phyloP scores from a whole-genome alignment of 2,797 vertebrate species.

The Steatocranus sp. region DNA sequence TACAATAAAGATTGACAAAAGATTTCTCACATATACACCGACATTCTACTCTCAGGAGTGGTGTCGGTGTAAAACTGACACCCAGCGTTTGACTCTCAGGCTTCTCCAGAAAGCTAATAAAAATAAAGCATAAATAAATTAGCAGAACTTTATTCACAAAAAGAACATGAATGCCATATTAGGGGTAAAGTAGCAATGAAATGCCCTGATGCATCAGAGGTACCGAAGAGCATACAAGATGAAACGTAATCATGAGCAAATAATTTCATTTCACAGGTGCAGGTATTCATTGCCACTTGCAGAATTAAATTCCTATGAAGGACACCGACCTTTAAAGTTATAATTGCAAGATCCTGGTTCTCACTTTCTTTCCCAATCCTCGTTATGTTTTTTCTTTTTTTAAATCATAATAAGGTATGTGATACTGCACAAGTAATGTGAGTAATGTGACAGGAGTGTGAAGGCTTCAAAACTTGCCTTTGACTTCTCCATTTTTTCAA shows the following conservation, averaged over 20 bases:
- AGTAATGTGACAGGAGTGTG: background rate
- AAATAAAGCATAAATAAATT: background rate
- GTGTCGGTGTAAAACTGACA: background rate
- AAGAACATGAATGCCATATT: constrained; percentile 23
- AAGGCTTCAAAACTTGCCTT: background rate
- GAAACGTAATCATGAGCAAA: background rate
- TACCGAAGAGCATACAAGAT: background rate
- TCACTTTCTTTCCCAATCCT: background rate
- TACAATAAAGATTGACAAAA: background rate
- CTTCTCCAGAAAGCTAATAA: background rate
- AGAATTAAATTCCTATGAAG: background rate
- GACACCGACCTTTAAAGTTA: background rate
- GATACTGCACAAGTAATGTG: background rate
- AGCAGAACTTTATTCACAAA: constrained; percentile 9
- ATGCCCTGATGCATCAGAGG: background rate
- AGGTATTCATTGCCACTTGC: background rate
- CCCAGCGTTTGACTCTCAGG: background rate
- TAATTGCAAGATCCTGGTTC: background rate
- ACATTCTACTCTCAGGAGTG: background rate
- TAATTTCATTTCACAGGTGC: background rate
- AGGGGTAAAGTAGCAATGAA: background rate
- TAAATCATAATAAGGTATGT: background rate
- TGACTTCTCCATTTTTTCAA: background rate
- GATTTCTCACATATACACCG: background rate
- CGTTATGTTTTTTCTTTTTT: background rate